Evolutionary conservation across 1,140 invertebrate species (phyloP), one percentile per base, ranked within the genome.

Genomic region (Drosophila equinoxialis): DNA sequence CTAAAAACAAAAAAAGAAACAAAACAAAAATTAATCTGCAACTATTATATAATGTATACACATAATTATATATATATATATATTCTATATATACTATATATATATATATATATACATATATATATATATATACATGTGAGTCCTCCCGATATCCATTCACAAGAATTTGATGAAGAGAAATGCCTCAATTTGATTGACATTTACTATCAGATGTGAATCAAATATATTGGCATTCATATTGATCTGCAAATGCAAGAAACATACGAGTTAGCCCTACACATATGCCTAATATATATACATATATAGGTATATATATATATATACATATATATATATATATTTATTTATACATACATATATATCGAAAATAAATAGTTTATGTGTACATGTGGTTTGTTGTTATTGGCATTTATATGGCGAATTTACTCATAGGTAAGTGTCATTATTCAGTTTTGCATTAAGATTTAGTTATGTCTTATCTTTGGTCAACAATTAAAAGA

Each of bases 321-420:
- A 69, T 64, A n/a, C n/a, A 79, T 23, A 71, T 33, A 35, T 65
- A 61, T 76, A 76, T 73, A 76, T 65, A 65, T 62, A 69, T 64
- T 74, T 23, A 71, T 33, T 23, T 23, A 23, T 23, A 23, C 65
- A 75, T 59, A 68, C 57, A 71, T 66, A 83, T 78, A 85, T 87
- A 79, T 65, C 66, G 33, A 77, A 62, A 83, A 87, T 87, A 86
- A 82, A 86, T 86, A 83, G 81, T 86, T 86, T 86, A 87, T 58
- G 57, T 71, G 62, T 64, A 73, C 74, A 63, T 8, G 39, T 60
- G 41, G 51, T 54, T 59, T 37, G 6, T 59, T 59, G 6, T 61
- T 42, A 20, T 45, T 13, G 45, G 33, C n/a, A 5, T 33, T 35
- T 35, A 23, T 39, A 0, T 39, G 10, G 10, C 3, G 1, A 39